phyloP scores from a whole-genome alignment of 1,140 invertebrate species.

The Bombus balteatus region DNA sequence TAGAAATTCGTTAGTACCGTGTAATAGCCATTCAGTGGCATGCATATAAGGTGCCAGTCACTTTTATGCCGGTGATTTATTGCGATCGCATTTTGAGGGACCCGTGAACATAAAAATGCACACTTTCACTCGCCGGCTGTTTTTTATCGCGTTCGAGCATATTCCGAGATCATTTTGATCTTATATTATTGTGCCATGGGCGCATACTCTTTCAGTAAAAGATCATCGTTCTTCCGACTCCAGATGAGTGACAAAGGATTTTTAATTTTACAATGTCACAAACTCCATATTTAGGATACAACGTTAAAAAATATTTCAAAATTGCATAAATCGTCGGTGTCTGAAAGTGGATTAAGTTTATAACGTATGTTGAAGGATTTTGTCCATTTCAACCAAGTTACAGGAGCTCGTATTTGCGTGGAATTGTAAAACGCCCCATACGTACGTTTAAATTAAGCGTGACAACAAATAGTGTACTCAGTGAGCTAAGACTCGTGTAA shows the following conservation, averaged over 20 bases:
- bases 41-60: background rate
- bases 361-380: background rate
- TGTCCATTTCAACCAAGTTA: background rate
- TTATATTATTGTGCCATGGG: no score
- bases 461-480: background rate
- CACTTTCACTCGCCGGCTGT: background rate
- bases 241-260: no score
- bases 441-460: background rate
- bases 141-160: background rate
- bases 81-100: background rate
- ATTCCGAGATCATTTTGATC: background rate
- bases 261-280: no score
- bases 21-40: background rate
- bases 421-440: no score
- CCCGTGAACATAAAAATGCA: background rate
- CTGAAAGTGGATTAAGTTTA: background rate
- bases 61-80: conserved; percentile 21
- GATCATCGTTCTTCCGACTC: no score
- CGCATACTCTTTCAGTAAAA: background rate
- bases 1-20: background rate
- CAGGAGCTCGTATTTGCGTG: background rate
- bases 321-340: no score
- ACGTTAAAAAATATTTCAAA: no score
- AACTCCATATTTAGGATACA: no score
- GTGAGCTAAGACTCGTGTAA: background rate